Base-by-base conservation (phyloP, 2,888 invertebrate species). In the Diarsia dahlii region DNA sequence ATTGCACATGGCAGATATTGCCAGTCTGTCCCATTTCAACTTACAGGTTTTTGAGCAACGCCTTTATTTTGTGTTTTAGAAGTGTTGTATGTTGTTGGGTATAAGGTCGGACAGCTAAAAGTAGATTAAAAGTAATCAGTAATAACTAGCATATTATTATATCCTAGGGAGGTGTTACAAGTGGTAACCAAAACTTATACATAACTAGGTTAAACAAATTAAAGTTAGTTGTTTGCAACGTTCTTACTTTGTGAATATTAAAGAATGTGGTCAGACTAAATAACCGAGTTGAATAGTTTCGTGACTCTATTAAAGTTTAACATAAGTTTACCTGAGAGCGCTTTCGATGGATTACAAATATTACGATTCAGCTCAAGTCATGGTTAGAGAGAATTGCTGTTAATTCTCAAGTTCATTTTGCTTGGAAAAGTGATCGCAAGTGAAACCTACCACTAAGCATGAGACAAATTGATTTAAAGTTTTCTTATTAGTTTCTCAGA, bases 161-260 rank as follows among this genome's bases (percentile, higher is more conserved):
- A n/a, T n/a, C n/a, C 28, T 28, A 58, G 8, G 5, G n/a, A 78
- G 34, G 50, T 67, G n/a, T 54, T 56, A 50, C 20, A 60, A 64
- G 13, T 48, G 13, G n/a, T 28, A 65, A 58, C n/a, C 45, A 39
- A 52, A 64, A 65, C 58, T 69, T 79, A 52, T 76, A 48, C 23
- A 56, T 48, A 69, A 58, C 82, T 64, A 28, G 52, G 54, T 69
- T 65, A 23, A 67, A 76, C 15, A 45, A 78, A 56, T 76, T 56
- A 23, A 4, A 63, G n/a, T 45, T 12, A 60, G 54, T 81, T 76
- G 39, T 75, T 48, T 4, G 39, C 54, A 9, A 69, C 78, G 45
- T 78, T 70, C 65, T 66, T 45, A 65, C 70, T 45, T 15, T 15
- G 15, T 68, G 58, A 64, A 68, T 79, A 71, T 78, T 79, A 56